Evolutionary conservation across 2,113 vertebrate species (phyloP), one percentile per base, ranked within the genome.

Genomic region (Casuarius casuarius): DNA sequence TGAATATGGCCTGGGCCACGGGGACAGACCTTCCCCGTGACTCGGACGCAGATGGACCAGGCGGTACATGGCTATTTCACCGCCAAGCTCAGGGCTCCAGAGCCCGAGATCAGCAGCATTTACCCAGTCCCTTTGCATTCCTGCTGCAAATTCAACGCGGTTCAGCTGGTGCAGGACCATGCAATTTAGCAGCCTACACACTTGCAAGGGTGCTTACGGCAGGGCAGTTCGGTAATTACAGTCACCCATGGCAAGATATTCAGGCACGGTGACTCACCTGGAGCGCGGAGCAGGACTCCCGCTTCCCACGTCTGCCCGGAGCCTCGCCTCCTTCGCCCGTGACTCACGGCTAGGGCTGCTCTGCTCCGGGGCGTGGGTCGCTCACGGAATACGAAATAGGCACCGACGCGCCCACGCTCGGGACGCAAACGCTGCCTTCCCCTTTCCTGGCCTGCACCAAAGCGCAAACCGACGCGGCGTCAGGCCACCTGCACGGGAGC

Each of bases 141-240:
- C 3, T 0, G 19, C 77, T 44, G 51, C 38, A 25, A 44, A 0
- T 65, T 51, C 77, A 7, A 82, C 87, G 29, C 67, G 0, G 10
- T 83, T 67, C 1, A 42, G 76, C 85, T 42, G 70, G 14, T 29
- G 1, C 65, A 22, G 84, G 68, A 80, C 33, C 22, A 0, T 84
- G 87, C 95, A 85, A 44, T 78, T 65, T 9, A 17, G 77, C 93
- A 93, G 77, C 83, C 85, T 29, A 35, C 94, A 81, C 46, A 5
- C 8, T 26, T 15, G 89, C 7, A 9, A 67, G 90, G 78, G 3
- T 6, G 67, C 89, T 77, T 8, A 12, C 6, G 62, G 91, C 0
- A n/a, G 59, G 90, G 65, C 67, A 40, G 70, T 42, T 7, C 4
- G 58, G 13, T 63, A 46, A 71, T 72, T 20, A 4, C 40, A 93